phyloP scores from a whole-genome alignment of 2,113 vertebrate species.

The Danio rerio region GRCz12tu NC_133176.1:58426501-58427000 shows the following conservation, averaged over 20 bases:
- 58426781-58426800: too few species aligned
- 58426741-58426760: too few species aligned
- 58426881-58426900: too few species aligned
- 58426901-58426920: constrained; percentile 92
- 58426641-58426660: not conserved
- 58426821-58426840: too few species aligned
- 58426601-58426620: not conserved
- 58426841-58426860: too few species aligned
- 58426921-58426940: constrained; percentile 90
- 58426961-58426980: constrained; percentile 88
- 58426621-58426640: too few species aligned
- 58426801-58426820: too few species aligned
- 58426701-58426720: too few species aligned
- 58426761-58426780: too few species aligned
- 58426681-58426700: too few species aligned
- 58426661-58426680: not conserved
- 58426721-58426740: too few species aligned
- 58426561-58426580: constrained; percentile 90
- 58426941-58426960: constrained; percentile 81
- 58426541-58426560: constrained; percentile 95
- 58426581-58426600: not conserved
- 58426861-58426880: too few species aligned
- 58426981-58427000: constrained; percentile 92
- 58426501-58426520: constrained; percentile 92
- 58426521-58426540: constrained; percentile 85